Evolutionary conservation across 2,888 invertebrate species (phyloP).

Genomic region (Sinhomidia bicolor): DNA sequence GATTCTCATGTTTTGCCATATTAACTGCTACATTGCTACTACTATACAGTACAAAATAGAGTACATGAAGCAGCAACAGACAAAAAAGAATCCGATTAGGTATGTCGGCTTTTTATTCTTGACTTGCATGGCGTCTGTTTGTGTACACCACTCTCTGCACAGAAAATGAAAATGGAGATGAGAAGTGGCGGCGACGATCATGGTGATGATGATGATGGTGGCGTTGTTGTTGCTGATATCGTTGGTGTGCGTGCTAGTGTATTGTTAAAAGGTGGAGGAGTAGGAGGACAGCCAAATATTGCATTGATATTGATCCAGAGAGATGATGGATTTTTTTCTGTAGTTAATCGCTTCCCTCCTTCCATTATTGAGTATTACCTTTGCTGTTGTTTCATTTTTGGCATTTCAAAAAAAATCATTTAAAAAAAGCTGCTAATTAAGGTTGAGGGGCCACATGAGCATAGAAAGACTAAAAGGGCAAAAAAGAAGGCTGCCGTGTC

Average conservation of each 20-base stretch:
- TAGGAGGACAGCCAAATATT: slow-evolving; percentile 15
- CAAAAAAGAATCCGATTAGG: slow-evolving; percentile 30
- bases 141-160: not conserved
- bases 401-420: not conserved
- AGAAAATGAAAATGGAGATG: not conserved
- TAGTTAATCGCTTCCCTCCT: not conserved
- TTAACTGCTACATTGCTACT: not conserved
- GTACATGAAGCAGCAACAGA: not conserved
- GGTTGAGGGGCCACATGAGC: slow-evolving; percentile 15
- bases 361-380: not conserved
- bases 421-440: slow-evolving; percentile 40
- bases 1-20: slow-evolving; percentile 45
- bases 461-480: slow-evolving; percentile 14
- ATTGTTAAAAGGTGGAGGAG: slow-evolving; percentile 16
- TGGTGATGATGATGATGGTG: slow-evolving; percentile 19
- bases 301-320: slow-evolving; percentile 2
- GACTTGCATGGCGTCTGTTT: slow-evolving; percentile 6
- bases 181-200: not conserved
- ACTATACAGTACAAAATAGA: not conserved
- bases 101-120: slow-evolving; percentile 48
- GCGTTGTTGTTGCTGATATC: not conserved
- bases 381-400: slow-evolving; percentile 19
- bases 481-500: not conserved
- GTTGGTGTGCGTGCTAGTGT: not conserved
- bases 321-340: not conserved